These are phyloP conservation scores for Heterotis niloticus DNA, from an alignment of 2,113 vertebrate genomes.

Conservation along the genomic window DNA sequence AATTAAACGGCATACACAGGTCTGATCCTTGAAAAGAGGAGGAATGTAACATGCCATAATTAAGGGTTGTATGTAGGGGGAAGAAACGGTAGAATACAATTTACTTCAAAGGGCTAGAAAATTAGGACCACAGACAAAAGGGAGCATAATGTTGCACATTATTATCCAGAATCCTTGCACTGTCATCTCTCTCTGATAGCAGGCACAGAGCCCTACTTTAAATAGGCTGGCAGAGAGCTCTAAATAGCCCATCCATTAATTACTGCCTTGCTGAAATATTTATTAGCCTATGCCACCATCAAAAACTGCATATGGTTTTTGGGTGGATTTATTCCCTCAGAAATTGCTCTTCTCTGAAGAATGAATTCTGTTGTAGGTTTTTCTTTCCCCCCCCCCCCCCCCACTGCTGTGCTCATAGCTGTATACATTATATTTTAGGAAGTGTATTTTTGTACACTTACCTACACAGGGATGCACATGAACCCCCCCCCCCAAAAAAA, in stretches of 20 bases:
- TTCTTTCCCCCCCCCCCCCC: background rate
- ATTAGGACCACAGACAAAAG: slow-evolving; percentile 16
- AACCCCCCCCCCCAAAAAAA: background rate
- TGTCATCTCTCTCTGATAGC: slow-evolving; percentile 45
- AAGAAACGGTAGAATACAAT: background rate
- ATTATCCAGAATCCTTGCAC: slow-evolving; percentile 31
- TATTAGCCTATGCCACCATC: slow-evolving; percentile 49
- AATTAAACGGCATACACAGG: background rate
- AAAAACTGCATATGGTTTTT: slow-evolving; percentile 36
- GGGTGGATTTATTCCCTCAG: background rate
- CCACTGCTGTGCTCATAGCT: background rate
- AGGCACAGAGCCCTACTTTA: slow-evolving; percentile 41
- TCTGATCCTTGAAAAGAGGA: background rate
- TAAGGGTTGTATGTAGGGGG: background rate
- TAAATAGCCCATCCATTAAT: slow-evolving; percentile 65
- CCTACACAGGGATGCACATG: no score
- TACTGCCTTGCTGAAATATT: slow-evolving; percentile 58
- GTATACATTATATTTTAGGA: background rate
- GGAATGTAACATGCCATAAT: background rate
- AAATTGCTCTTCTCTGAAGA: background rate
- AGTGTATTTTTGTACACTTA: background rate
- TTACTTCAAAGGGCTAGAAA: slow-evolving; percentile 28
- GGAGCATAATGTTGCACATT: slow-evolving; percentile 38
- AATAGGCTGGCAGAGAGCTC: slow-evolving; percentile 52
- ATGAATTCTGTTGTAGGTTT: background rate